Base-by-base conservation (phyloP, 2,888 invertebrate genomes). In the Odontocolon sp. region DNA sequence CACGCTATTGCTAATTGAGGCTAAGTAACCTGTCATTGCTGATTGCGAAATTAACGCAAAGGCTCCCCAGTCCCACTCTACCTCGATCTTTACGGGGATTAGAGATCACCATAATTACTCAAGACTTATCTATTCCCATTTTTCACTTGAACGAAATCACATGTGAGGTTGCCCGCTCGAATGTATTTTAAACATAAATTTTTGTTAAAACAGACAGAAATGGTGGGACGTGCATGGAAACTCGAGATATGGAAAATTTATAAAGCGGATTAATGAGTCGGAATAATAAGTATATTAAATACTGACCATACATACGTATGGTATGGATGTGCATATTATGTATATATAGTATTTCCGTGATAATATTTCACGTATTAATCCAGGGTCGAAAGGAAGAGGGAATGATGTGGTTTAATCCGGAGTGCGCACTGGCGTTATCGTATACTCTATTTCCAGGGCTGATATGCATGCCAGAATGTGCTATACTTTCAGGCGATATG, bases 1-100 rank as follows among this genome's bases (percentile, higher is more conserved):
- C 80, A 80, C 73, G 81, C 66, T 57, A 50, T 54, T 57, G 63
- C 70, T 72, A 70, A 79, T 76, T 76, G 59, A 47, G 54, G 61
- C 67, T 73, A 72, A 80, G 67, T 81, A 75, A 77, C 79, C 70
- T 77, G 79, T 77, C 72, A 75, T 70, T 71, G 59, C 18, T 56
- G 71, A 78, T 78, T 78, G 78, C 57, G 68, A 77, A 71, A 74
- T 78, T 64, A 66, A 42, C 31, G 54, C 50, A 18, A n/a, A n/a
- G 45, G n/a, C 61, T 21, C 23, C 18, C 18, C 26, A 9, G 23
- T 16, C 33, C n/a, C 18, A 36, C 40, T n/a, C 11, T 54, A 40
- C 33, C n/a, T 11, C 21, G n/a, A 3, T 11, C 33, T 45, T 23
- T 52, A 11, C 23, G 47, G 56, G 56, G 42, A 67, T 67, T 70